These are phyloP conservation scores for Vannuccia rotundouncinata DNA, from an alignment of 2,888 invertebrate species.

Conservation along the genomic window DNA sequence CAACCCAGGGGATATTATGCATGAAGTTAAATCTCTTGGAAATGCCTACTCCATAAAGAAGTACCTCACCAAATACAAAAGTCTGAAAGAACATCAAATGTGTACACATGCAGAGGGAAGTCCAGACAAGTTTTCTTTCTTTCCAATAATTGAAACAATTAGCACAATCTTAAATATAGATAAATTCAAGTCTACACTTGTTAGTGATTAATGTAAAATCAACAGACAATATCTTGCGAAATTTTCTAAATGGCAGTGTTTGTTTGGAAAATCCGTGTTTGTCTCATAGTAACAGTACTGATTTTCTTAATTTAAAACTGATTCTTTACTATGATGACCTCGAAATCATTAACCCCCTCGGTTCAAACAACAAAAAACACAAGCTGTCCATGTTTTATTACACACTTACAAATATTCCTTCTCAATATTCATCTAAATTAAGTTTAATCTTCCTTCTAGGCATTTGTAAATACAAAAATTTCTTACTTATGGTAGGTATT, in stretches of 20 bases:
- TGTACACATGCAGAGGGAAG: background rate
- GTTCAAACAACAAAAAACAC: slow-evolving; percentile 39
- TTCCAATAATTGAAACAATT: background rate
- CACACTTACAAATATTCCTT: slow-evolving; percentile 36
- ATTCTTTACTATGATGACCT: background rate
- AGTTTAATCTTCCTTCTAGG: slow-evolving; percentile 28
- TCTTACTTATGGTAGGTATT: too few species aligned
- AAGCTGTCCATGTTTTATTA: slow-evolving; percentile 40
- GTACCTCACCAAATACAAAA: background rate
- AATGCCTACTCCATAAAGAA: background rate
- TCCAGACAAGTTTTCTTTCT: background rate
- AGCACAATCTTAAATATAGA: background rate
- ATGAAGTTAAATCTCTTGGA: background rate
- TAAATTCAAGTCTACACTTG: background rate
- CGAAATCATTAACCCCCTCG: slow-evolving; percentile 41
- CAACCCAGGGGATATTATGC: background rate
- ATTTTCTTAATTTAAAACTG: background rate
- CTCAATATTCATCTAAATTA: slow-evolving; percentile 32
- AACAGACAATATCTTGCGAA: background rate
- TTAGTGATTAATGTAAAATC: background rate
- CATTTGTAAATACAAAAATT: slow-evolving; percentile 15
- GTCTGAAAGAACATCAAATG: background rate
- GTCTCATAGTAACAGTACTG: background rate
- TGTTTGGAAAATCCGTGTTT: background rate
- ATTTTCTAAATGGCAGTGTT: background rate